Evolutionary conservation across 2,888 invertebrate genomes (phyloP).

Genomic region (Dasysyrphus albostriatus): DNA sequence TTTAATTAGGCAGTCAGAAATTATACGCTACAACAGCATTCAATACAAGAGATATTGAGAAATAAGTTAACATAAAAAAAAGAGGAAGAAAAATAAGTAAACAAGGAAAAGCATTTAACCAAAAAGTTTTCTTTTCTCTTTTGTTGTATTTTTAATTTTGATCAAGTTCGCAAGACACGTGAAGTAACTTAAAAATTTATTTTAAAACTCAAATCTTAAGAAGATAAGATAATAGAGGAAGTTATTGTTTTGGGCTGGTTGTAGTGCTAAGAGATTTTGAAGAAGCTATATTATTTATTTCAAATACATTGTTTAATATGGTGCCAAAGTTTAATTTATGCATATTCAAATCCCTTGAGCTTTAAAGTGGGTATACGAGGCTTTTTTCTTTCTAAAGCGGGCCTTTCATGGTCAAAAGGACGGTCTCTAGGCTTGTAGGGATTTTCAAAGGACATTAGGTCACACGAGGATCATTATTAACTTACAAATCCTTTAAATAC

Average conservation of each 20-base stretch:
- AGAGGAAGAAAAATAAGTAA: neutral
- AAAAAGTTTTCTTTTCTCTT: constrained; percentile 13
- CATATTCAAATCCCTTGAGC: too few species aligned
- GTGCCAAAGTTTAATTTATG: too few species aligned
- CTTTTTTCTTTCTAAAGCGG: too few species aligned
- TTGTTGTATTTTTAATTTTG: neutral
- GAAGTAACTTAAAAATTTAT: neutral
- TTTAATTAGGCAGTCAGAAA: constrained; percentile 54
- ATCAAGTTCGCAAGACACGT: neutral
- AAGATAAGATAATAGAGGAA: neutral
- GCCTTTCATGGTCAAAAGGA: too few species aligned
- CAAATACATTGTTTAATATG: neutral
- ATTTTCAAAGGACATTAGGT: too few species aligned
- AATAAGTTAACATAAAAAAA: constrained; percentile 31
- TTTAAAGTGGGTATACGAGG: neutral
- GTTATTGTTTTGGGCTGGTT: neutral
- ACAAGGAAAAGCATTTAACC: constrained; percentile 57
- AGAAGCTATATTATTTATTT: too few species aligned
- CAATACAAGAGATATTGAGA: constrained; percentile 7
- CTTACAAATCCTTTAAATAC: too few species aligned
- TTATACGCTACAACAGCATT: constrained; percentile 20
- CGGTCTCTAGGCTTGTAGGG: too few species aligned
- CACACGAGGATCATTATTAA: too few species aligned
- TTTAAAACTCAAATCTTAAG: neutral
- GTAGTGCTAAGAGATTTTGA: neutral